Evolutionary conservation across 2,888 invertebrate genomes (phyloP).

Genomic region (Micoletzkya japonica): DNA sequence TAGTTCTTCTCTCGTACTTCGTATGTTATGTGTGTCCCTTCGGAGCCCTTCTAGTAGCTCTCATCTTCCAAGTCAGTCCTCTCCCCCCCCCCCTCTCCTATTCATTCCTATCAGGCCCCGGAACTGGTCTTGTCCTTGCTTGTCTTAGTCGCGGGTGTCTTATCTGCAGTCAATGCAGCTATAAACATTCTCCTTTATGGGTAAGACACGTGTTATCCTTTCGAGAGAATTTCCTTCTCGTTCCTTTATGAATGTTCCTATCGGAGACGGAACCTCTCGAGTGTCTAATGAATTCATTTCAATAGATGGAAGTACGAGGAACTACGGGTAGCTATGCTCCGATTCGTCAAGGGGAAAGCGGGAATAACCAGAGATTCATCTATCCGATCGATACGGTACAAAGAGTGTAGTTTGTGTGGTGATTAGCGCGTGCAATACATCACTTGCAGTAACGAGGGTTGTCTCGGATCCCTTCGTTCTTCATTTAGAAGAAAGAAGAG

Average conservation of each 20-base stretch:
- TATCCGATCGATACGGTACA: no score
- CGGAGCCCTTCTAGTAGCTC: background rate
- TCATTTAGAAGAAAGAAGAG: conserved; percentile 6
- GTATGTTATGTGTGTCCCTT: conserved; percentile 29
- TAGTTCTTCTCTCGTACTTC: conserved; percentile 28
- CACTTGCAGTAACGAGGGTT: conserved; percentile 20
- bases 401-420: no score
- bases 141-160: conserved; percentile 19
- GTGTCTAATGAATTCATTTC: background rate
- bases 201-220: background rate
- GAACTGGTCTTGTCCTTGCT: conserved; percentile 21
- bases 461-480: background rate
- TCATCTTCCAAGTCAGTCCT: conserved; percentile 13
- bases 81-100: background rate
- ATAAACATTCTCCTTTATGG: conserved; percentile 25
- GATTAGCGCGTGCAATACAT: no score
- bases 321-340: conserved; percentile 25
- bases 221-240: background rate
- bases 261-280: background rate
- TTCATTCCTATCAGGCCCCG: conserved; percentile 11
- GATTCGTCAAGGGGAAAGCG: conserved; percentile 17
- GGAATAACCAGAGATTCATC: conserved; percentile 1
- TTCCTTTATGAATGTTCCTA: background rate
- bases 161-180: conserved; percentile 12
- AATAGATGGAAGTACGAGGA: conserved; percentile 28